A percentile compares a stretch with the other conserved stretches of the same genome.
Conservation (phyloP, 2,113 vertebrate species). For the Ameiurus melas region DNA sequence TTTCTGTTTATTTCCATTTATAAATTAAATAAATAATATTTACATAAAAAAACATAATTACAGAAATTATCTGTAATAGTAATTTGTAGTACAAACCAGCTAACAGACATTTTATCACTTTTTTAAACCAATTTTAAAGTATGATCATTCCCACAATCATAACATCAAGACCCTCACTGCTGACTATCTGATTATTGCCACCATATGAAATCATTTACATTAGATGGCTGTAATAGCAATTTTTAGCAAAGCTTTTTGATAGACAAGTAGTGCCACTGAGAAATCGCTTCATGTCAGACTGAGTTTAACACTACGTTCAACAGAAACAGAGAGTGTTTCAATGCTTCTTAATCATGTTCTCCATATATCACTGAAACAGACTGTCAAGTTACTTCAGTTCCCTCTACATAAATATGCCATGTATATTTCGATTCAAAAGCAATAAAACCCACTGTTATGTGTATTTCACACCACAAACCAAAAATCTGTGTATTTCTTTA, state of each 20-base stretch:
- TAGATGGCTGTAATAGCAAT: neutral
- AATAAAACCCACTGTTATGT: neutral
- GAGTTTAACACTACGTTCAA: neutral
- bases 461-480: conserved; percentile 13
- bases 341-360: neutral
- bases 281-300: neutral
- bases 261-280: neutral
- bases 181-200: neutral
- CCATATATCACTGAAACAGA: conserved; percentile 2
- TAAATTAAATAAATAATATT: too few relatives aligned
- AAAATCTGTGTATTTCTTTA: neutral
- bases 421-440: conserved; percentile 5
- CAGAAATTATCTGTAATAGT: neutral
- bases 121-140: neutral
- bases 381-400: neutral
- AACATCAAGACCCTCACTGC: neutral
- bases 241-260: neutral
- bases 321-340: neutral
- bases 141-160: neutral
- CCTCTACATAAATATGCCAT: neutral
- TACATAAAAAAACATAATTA: neutral
- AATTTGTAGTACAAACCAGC: neutral
- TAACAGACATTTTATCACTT: neutral
- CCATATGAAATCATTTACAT: neutral
- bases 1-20: neutral